Conservation (phyloP, 2,888 invertebrate species). For the Baccha elongata region DNA sequence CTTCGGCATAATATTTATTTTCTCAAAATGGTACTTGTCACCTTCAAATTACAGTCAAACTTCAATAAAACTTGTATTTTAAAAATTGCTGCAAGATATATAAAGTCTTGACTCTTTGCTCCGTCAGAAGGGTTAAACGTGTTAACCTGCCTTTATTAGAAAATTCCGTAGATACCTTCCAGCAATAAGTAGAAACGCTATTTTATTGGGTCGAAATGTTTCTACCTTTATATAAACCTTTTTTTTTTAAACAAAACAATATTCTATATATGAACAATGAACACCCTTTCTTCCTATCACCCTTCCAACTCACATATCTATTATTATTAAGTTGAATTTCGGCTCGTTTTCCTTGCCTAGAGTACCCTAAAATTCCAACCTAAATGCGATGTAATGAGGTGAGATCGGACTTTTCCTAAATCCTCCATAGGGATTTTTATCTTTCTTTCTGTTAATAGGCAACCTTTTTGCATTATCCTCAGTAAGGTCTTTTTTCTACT, state of each 20-base stretch:
- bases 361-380: slow-evolving; percentile 58
- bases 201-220: slow-evolving; percentile 29
- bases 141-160: slow-evolving; percentile 38
- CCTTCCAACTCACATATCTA: not conserved
- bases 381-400: slow-evolving; percentile 72
- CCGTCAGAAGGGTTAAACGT: slow-evolving; percentile 11
- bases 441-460: slow-evolving; percentile 65
- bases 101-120: not conserved
- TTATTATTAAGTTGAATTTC: slow-evolving; percentile 25
- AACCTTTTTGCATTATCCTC: slow-evolving; percentile 66
- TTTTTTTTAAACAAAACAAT: slow-evolving; percentile 50
- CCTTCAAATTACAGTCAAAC: slow-evolving; percentile 9
- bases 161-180: slow-evolving; percentile 46
- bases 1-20: slow-evolving; percentile 31
- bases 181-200: slow-evolving; percentile 50
- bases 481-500: slow-evolving; percentile 24
- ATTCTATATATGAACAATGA: slow-evolving; percentile 45
- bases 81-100: slow-evolving; percentile 30
- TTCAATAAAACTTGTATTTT: slow-evolving; percentile 27
- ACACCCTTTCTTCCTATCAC: slow-evolving; percentile 9
- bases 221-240: slow-evolving; percentile 25
- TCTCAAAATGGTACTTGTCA: slow-evolving; percentile 4
- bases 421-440: slow-evolving; percentile 68
- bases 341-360: slow-evolving; percentile 30
- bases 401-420: slow-evolving; percentile 66